Conservation (phyloP, 2,113 vertebrate species). For the Nipponia nippon region DNA sequence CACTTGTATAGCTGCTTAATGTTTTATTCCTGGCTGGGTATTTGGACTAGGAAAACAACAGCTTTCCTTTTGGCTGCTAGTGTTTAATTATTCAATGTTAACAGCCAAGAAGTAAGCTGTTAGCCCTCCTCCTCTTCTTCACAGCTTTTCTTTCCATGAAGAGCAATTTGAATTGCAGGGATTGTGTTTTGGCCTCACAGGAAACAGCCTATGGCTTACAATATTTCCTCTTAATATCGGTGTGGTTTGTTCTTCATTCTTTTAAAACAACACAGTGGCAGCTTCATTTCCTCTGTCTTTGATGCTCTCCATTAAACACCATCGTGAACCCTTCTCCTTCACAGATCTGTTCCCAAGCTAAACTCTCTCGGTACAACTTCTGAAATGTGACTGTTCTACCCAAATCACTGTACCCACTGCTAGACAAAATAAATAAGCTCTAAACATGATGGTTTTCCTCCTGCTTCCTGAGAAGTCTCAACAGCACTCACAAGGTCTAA, state of each 20-base stretch:
- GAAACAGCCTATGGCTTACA: constrained; percentile 9
- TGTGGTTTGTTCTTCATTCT: neutral
- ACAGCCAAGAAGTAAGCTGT: constrained; percentile 71
- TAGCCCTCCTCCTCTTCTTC: constrained; percentile 66
- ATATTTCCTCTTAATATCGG: neutral
- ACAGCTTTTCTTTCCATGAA: constrained; percentile 50
- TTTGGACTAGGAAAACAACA: constrained; percentile 69
- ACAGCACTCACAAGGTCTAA: neutral
- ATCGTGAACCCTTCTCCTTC: neutral
- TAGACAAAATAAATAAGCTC: neutral
- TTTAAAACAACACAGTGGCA: neutral
- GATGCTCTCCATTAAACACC: neutral
- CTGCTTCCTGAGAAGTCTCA: neutral
- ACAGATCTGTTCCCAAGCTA: neutral
- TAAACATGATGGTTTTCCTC: neutral
- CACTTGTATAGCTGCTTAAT: constrained; percentile 46
- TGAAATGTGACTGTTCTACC: neutral
- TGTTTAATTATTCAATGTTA: constrained; percentile 64
- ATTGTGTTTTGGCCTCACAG: constrained; percentile 30
- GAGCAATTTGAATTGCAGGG: constrained; percentile 19
- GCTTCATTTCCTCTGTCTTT: neutral
- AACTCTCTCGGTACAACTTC: neutral
- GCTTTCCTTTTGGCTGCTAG: constrained; percentile 68
- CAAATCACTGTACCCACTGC: neutral
- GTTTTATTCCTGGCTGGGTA: constrained; percentile 67